Evolutionary conservation across 2,888 invertebrate genomes (phyloP), one percentile per base, ranked within the genome.

Genomic region (Vesta saturnalis): DNA sequence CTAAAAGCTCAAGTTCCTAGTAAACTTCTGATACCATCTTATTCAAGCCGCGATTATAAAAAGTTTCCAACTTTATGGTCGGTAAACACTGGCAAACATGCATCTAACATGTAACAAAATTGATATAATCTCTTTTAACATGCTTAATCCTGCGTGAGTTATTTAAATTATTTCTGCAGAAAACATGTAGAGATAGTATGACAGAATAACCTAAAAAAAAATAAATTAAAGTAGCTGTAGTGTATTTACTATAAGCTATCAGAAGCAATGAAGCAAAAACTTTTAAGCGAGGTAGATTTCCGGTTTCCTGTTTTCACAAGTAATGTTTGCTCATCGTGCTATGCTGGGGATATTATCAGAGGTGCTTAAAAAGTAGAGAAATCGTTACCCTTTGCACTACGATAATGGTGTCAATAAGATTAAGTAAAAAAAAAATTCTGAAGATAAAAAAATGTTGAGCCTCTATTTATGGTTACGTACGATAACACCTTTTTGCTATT

Each of bases 11-110:
- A 65, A 52, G 52, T 60, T 60, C 21, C 15, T 39, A 35, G 30
- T 16, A 30, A 61, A 57, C 22, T 55, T 39, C 60, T 22, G 39
- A 18, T 47, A 54, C 56, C 56, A 60, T 60, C 60, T 46, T 49
- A 30, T 54, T 60, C 54, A 43, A 54, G n/a, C n/a, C n/a, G n/a
- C n/a, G n/a, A n/a, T n/a, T n/a, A n/a, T n/a, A n/a, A n/a, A n/a
- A n/a, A n/a, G n/a, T n/a, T n/a, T n/a, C n/a, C n/a, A n/a, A n/a
- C n/a, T n/a, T n/a, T n/a, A n/a, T n/a, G n/a, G n/a, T n/a, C n/a
- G n/a, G n/a, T n/a, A n/a, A n/a, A n/a, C n/a, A n/a, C n/a, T n/a
- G n/a, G n/a, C n/a, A n/a, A n/a, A n/a, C n/a, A n/a, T n/a, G n/a
- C n/a, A n/a, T n/a, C n/a, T n/a, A n/a, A n/a, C n/a, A n/a, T n/a